These are phyloP conservation scores for Plectropomus leopardus DNA, from an alignment of 2,113 vertebrate species.

Conservation along the genomic window DNA sequence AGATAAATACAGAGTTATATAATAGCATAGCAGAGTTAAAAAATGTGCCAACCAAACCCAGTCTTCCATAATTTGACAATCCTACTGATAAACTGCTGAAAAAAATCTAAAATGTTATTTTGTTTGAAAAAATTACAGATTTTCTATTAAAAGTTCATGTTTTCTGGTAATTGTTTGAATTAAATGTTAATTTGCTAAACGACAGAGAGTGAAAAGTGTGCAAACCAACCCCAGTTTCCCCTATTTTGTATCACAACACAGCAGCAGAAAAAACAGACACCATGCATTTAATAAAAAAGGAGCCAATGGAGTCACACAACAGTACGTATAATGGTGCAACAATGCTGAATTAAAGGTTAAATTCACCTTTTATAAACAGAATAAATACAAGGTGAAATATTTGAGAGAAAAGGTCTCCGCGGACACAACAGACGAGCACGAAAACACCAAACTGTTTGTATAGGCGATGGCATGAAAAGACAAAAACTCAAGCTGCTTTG, in stretches of 20 bases:
- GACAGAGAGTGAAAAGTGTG: too few species aligned
- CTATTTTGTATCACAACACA: slow-evolving; percentile 31
- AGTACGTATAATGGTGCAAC: neutral
- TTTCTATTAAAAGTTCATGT: too few species aligned
- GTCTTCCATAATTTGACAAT: too few species aligned
- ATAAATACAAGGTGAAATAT: slow-evolving; percentile 24
- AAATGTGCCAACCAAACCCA: too few species aligned
- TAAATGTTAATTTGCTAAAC: too few species aligned
- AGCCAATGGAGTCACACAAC: slow-evolving; percentile 18
- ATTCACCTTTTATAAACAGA: slow-evolving; percentile 8
- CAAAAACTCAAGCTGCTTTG: slow-evolving; percentile 51
- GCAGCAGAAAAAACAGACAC: slow-evolving; percentile 31
- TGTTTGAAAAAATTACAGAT: too few species aligned
- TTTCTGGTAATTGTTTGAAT: too few species aligned
- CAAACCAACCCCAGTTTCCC: too few species aligned
- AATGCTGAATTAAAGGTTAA: neutral
- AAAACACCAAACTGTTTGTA: slow-evolving; percentile 43
- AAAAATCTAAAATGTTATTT: too few species aligned
- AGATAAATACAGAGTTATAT: too few species aligned
- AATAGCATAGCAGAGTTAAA: too few species aligned
- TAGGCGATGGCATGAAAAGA: slow-evolving; percentile 38
- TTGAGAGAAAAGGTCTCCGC: slow-evolving; percentile 20
- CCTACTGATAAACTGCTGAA: too few species aligned
- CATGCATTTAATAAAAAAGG: neutral
- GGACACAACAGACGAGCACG: neutral